A percentile compares a stretch with the other conserved stretches of the same genome.
Evolutionary conservation across 2,888 invertebrate genomes (phyloP).

Genomic region (Aspidapion aeneum): DNA sequence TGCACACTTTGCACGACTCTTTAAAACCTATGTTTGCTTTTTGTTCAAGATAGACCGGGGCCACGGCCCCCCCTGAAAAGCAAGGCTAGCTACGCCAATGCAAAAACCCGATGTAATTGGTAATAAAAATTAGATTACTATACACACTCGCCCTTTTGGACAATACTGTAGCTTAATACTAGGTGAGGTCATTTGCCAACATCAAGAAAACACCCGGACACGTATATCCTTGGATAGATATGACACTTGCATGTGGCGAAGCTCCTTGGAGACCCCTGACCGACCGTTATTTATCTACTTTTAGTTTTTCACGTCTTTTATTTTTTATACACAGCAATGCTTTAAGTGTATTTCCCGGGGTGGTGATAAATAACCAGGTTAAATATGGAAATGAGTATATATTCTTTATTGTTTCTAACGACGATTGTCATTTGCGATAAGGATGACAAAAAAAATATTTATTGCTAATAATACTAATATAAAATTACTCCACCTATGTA

Average conservation of each 20-base stretch:
- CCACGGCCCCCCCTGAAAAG: too few species aligned
- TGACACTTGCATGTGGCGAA: constrained; percentile 2
- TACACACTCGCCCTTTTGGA: neutral
- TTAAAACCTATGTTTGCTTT: too few species aligned
- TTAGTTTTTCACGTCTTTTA: neutral
- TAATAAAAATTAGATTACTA: too few species aligned
- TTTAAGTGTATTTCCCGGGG: neutral
- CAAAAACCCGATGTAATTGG: too few species aligned
- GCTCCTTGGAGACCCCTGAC: neutral
- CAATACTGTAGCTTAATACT: neutral
- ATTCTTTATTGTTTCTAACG: neutral
- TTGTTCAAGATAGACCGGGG: too few species aligned
- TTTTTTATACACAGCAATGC: neutral
- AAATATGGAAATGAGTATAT: neutral
- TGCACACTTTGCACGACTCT: too few species aligned
- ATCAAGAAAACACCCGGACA: neutral
- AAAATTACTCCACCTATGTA: too few species aligned
- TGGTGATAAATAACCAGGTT: neutral
- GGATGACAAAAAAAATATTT: too few species aligned
- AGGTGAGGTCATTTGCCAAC: neutral
- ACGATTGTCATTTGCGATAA: too few species aligned
- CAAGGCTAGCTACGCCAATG: too few species aligned
- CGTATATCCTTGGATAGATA: constrained; percentile 1
- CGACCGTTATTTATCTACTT: neutral
- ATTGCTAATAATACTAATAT: too few species aligned